A percentile compares a stretch with the other conserved stretches of the same genome.
phyloP scores from a whole-genome alignment of 2,113 vertebrate genomes.

The Ochotona princeps region DNA sequence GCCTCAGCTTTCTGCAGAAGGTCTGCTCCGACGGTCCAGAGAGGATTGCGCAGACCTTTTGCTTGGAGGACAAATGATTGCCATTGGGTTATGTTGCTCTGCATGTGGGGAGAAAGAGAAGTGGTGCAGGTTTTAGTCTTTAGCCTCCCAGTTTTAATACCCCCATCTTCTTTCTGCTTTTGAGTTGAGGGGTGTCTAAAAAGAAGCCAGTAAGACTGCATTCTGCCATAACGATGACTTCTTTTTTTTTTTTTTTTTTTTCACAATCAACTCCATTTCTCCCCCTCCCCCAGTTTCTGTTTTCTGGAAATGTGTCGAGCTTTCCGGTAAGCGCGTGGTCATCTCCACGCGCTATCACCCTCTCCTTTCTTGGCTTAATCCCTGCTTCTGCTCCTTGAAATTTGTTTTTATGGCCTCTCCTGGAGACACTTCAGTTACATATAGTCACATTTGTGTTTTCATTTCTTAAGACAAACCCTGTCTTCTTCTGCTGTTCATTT shows the following conservation, averaged over 20 bases:
- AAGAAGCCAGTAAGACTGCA: not conserved
- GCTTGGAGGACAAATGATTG: not conserved
- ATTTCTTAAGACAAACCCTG: not conserved
- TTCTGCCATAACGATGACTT: not conserved
- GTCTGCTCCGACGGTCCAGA: not conserved
- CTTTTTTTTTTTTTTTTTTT: constrained; percentile 6
- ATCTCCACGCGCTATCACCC: not conserved
- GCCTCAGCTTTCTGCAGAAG: not conserved
- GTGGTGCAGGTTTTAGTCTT: not conserved
- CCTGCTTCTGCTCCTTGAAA: not conserved
- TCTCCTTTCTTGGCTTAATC: not conserved
- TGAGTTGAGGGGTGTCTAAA: not conserved
- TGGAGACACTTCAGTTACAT: not conserved
- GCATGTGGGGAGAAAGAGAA: not conserved
- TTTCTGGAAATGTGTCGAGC: constrained; percentile 26
- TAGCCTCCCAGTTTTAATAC: not conserved
- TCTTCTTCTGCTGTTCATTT: not conserved
- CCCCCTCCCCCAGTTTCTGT: not conserved
- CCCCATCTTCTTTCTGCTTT: not conserved
- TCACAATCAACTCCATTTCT: not conserved
- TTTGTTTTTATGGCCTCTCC: constrained; percentile 38
- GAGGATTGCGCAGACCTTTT: not conserved
- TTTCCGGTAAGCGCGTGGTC: not conserved
- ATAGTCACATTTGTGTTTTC: constrained; percentile 55
- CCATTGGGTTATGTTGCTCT: not conserved